Evolutionary conservation across 2,888 invertebrate genomes (phyloP).

Genomic region (Eilema griseolum): DNA sequence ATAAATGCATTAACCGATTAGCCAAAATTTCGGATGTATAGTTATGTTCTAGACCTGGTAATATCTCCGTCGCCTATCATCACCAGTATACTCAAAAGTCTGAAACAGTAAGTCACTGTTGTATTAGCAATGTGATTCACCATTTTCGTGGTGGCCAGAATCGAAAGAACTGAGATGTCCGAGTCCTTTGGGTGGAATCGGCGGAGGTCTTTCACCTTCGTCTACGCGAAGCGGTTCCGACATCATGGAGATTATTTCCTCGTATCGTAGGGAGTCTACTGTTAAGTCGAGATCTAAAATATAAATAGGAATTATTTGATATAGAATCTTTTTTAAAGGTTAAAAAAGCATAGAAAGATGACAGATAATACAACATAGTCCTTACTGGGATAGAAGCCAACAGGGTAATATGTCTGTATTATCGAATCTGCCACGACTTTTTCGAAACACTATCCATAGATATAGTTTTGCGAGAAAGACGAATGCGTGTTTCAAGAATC

Average conservation of each 20-base stretch:
- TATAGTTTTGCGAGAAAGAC: too few relatives aligned
- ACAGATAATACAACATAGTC: too few relatives aligned
- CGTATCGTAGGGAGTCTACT: conserved; percentile 80
- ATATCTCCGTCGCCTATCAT: conserved; percentile 15
- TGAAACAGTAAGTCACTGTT: not conserved
- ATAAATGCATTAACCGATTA: not conserved
- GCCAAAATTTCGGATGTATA: not conserved
- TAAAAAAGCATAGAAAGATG: too few relatives aligned
- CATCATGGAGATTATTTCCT: conserved; percentile 83
- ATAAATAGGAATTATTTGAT: not conserved
- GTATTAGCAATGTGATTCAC: conserved; percentile 76
- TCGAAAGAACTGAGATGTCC: conserved; percentile 82
- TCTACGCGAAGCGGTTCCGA: conserved; percentile 77
- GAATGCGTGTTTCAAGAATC: too few relatives aligned
- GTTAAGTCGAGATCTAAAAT: conserved; percentile 73
- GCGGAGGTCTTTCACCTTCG: conserved; percentile 79
- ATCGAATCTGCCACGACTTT: too few relatives aligned
- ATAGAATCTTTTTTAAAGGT: not conserved
- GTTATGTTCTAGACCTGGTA: not conserved
- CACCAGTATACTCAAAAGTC: not conserved
- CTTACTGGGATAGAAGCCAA: too few relatives aligned
- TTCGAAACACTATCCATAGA: too few relatives aligned
- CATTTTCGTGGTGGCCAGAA: conserved; percentile 81
- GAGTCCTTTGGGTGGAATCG: conserved; percentile 81
- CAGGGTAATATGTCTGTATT: too few relatives aligned